Evolutionary conservation across 2,113 vertebrate species (phyloP), one percentile per base, ranked within the genome.

Genomic region (Ciconia stormi): DNA sequence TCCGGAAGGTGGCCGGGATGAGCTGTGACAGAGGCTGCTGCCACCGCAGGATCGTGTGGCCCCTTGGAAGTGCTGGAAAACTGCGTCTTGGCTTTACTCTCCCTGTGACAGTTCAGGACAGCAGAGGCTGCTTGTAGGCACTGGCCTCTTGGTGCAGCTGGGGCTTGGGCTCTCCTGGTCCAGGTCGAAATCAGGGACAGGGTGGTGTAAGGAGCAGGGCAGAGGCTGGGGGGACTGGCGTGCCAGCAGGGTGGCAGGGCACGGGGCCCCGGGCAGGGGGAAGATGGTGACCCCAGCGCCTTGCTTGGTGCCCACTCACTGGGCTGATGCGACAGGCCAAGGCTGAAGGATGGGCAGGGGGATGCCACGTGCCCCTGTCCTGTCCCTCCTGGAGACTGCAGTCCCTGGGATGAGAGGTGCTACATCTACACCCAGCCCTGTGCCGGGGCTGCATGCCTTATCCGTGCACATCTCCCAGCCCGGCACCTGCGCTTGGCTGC

Each of bases 151-250:
- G 12, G 47, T 65, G 29, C 65, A 82, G 26, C 38, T 63, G 55
- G 59, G 62, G 18, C 67, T 89, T 38, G 30, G 80, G 12, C 3
- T 76, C 9, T 74, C 30, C 61, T 56, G 52, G 20, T 63, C 32
- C 34, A 47, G 38, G 34, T 15, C 3, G 3, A 65, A 80, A 56
- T 65, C 6, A 22, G 74, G 26, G 44, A 80, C 1, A 7, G 8
- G 22, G 40, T 50, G 59, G 46, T 40, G 10, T 17, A 30, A 59
- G 47, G 18, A 90, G 66, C 58, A 85, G 42, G n/a, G 14, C 29
- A 36, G 0, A 5, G 58, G 7, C 40, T 61, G 32, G 19, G 22
- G 32, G 9, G 0, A 44, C 8, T 6, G 5, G 52, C 0, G 0
- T 40, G 55, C 50, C 47, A 66, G 49, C 1, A 0, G 65, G 26